These are phyloP conservation scores for Nettapus auritus DNA, from an alignment of 2,113 vertebrate species.

Conservation along the genomic window DNA sequence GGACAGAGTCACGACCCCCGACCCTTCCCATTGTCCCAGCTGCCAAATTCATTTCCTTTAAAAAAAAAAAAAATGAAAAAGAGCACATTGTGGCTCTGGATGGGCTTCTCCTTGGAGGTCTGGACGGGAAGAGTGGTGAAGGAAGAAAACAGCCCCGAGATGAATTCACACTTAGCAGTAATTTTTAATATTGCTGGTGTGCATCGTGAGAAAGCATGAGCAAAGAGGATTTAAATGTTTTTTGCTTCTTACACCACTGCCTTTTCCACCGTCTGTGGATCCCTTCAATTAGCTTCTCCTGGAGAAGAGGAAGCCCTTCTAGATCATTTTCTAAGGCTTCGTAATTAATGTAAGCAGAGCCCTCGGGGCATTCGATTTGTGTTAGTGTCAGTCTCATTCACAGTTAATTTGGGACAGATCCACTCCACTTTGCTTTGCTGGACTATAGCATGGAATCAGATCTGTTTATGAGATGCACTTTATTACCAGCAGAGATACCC, in stretches of 20 bases:
- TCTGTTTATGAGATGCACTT: conserved; percentile 21
- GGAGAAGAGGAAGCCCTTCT: not conserved
- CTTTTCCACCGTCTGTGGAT: not conserved
- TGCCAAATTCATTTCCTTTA: not conserved
- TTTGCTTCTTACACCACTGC: not conserved
- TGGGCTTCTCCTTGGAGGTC: not conserved
- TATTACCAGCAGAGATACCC: conserved; percentile 4
- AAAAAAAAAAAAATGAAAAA: not conserved
- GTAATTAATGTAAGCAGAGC: not conserved
- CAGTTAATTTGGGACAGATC: not conserved
- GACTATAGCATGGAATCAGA: not conserved
- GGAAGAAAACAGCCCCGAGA: not conserved
- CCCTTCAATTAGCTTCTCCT: not conserved
- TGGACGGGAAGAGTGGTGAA: not conserved
- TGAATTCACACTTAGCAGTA: not conserved
- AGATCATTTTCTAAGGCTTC: not conserved
- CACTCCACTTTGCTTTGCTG: conserved; percentile 20
- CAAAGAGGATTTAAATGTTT: not conserved
- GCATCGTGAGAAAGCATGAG: not conserved
- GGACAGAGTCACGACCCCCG: not conserved
- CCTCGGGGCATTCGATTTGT: not conserved
- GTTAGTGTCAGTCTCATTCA: conserved; percentile 12
- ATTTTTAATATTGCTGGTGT: not conserved
- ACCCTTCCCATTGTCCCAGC: too few relatives aligned
- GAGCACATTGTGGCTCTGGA: too few relatives aligned